Percentiles rank a stretch among this genome's conserved stretches.
Evolutionary conservation across 2,888 invertebrate species (phyloP).

Genomic region (Scaptomyza parva): DNA sequence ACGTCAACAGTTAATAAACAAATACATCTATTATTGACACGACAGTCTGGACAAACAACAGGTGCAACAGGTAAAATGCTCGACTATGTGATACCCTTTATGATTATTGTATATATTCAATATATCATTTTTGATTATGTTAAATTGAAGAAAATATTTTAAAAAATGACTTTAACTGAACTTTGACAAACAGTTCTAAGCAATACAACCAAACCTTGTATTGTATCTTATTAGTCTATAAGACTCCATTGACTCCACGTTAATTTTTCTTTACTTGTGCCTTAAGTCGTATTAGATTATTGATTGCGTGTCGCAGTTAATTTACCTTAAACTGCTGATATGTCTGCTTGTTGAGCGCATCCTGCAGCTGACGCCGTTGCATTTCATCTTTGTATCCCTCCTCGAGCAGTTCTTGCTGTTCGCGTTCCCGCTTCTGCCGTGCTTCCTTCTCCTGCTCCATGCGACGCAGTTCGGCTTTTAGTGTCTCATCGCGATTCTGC

Average conservation of each 20-base stretch:
- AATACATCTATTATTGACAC: constrained; percentile 62
- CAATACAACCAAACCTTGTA: background rate
- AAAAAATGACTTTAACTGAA: too few relatives aligned
- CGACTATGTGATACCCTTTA: constrained; percentile 15
- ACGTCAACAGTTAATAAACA: constrained; percentile 33
- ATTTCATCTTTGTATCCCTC: constrained; percentile 83
- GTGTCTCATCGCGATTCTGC: constrained; percentile 93
- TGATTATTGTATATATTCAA: too few relatives aligned
- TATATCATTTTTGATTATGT: too few relatives aligned
- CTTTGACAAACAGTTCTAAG: too few relatives aligned
- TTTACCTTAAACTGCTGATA: constrained; percentile 91
- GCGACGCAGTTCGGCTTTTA: constrained; percentile 85
- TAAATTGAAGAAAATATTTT: too few relatives aligned
- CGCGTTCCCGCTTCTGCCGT: constrained; percentile 69
- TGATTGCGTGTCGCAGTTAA: constrained; percentile 20
- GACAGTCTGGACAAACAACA: constrained; percentile 46
- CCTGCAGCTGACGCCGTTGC: constrained; percentile 92
- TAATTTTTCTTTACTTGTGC: background rate
- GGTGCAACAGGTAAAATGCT: constrained; percentile 33
- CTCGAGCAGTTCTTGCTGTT: constrained; percentile 78
- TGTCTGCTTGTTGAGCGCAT: constrained; percentile 97
- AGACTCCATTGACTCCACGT: background rate
- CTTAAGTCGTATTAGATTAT: constrained; percentile 18
- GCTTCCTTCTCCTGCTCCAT: constrained; percentile 80
- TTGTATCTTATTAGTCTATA: background rate